phyloP scores from a whole-genome alignment of 1,140 invertebrate genomes.

The Drosophila sproati region DNA sequence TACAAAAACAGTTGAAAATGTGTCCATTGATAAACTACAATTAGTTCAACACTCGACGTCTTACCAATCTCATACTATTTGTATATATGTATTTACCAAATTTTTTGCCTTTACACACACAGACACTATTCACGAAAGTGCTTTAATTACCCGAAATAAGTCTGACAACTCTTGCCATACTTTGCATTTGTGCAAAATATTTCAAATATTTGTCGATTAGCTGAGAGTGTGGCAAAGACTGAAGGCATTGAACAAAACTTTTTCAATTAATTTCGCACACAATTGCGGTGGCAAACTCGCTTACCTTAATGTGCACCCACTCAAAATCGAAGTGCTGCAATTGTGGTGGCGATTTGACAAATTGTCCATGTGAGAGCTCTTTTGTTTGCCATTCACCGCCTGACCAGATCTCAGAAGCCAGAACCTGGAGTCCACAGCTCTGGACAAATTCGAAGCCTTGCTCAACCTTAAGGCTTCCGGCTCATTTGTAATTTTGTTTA shows the following conservation, averaged over 20 bases:
- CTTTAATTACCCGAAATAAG: conserved; percentile 58
- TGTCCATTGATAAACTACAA: background rate
- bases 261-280: conserved; percentile 76
- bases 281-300: conserved; percentile 49
- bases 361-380: conserved; percentile 67
- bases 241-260: conserved; percentile 61
- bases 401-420: background rate
- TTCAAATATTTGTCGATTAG: conserved; percentile 79
- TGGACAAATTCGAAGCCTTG: no score
- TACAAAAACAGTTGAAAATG: background rate
- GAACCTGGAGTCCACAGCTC: background rate
- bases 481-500: conserved; percentile 72
- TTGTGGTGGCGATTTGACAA: conserved; percentile 82
- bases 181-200: conserved; percentile 70
- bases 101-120: no score
- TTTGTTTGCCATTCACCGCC: conserved; percentile 54
- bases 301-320: conserved; percentile 25
- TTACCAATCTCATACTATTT: no score
- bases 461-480: conserved; percentile 17
- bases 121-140: conserved; percentile 9
- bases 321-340: conserved; percentile 67
- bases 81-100: no score
- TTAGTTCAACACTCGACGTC: no score
- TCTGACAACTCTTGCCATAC: conserved; percentile 10
- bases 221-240: conserved; percentile 3